These are phyloP conservation scores for Bryconaethiops microstoma DNA, from an alignment of 2,797 vertebrate species.

Conservation along the genomic window DNA sequence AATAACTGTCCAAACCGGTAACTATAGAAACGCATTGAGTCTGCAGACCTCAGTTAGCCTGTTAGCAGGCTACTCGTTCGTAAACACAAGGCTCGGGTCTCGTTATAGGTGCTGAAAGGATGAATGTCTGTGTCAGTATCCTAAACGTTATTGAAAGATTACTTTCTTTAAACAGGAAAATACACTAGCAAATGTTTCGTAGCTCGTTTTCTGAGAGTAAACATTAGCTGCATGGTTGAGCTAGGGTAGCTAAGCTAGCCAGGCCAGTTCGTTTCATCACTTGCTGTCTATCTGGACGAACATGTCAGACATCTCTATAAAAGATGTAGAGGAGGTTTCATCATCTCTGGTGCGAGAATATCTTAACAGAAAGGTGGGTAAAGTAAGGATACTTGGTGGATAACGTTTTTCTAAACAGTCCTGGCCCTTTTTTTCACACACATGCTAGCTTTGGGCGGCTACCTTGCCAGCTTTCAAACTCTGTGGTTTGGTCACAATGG, in stretches of 20 bases:
- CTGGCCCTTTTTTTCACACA: neutral
- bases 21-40: constrained; percentile 10
- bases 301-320: constrained; percentile 60
- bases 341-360: constrained; percentile 91
- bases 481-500: neutral
- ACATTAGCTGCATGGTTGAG: neutral
- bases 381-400: neutral
- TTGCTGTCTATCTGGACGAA: neutral
- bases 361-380: constrained; percentile 88
- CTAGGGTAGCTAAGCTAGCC: neutral
- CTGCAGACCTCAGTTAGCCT: neutral
- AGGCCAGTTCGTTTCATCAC: neutral
- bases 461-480: neutral
- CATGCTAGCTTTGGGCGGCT: neutral
- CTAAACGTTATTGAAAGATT: neutral
- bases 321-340: constrained; percentile 84
- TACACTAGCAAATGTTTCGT: neutral
- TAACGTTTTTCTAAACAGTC: neutral
- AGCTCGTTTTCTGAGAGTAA: neutral
- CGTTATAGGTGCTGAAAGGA: neutral
- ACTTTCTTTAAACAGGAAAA: neutral
- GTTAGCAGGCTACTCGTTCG: too few relatives aligned
- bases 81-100: too few relatives aligned
- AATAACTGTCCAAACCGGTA: neutral
- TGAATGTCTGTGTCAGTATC: neutral